Base-by-base conservation (phyloP, 1,140 invertebrate species). In the Psix sp. region DNA sequence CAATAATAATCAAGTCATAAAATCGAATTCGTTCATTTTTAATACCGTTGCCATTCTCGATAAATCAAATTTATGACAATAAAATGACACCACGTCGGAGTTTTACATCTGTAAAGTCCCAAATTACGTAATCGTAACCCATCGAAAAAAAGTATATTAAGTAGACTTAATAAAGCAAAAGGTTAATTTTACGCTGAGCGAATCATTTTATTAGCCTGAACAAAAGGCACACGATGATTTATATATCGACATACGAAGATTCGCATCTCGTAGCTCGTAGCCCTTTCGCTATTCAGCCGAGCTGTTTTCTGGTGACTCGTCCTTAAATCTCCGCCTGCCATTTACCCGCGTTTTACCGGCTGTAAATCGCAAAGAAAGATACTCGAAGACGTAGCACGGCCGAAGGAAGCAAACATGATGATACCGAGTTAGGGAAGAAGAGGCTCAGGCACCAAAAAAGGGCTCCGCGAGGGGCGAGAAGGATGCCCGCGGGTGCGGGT, bases 401-500 rank as follows among this genome's bases (percentile, higher is more conserved):
- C 49, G 39, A 71, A 70, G 68, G 48, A 62, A 51, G 68, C 63
- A 54, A 72, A 54, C 65, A 46, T 49, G 54, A 66, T 70, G 59
- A 54, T 57, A 57, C 51, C 59, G 59, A 62, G 66, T 39, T 45
- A 24, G 46, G 36, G 31, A 56, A 40, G 49, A 49, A 52, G 60
- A 52, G 36, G 46, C 46, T 59, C 39, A 2, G 57, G 63, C 48
- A 46, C 67, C 63, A 54, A 75, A 75, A 75, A 75, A 73, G 65
- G 66, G 43, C 45, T 74, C 36, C 43, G 51, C 60, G 62, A 70
- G 71, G 66, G 74, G 75, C 60, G 62, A 70, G 76, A 80, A 79
- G 73, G 76, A 74, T 68, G 80, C 84, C 82, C 77, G 83, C 80
- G 83, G 84, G 84, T 83, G 81, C 81, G 83, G 81, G 84, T 86